phyloP scores from a whole-genome alignment of 1,140 invertebrate genomes.

The Cecropterus lyciades region DNA sequence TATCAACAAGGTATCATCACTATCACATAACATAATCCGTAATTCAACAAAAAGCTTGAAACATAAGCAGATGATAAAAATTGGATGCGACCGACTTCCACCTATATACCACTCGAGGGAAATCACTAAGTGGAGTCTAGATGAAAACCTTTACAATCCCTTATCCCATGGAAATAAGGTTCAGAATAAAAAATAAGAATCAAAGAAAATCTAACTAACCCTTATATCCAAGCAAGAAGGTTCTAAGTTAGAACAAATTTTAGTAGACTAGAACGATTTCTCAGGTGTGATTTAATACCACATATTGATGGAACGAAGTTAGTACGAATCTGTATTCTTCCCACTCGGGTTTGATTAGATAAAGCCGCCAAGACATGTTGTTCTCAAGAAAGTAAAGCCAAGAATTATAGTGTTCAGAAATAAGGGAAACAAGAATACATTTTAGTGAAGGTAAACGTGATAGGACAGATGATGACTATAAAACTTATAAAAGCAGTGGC shows the following conservation, averaged over 20 bases:
- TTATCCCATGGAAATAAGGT: constrained; percentile 14
- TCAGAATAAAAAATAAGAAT: background rate
- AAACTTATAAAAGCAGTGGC: too few species aligned
- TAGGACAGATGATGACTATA: too few species aligned
- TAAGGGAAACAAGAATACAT: too few species aligned
- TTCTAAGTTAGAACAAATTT: constrained; percentile 1
- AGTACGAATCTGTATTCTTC: constrained; percentile 22
- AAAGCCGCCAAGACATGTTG: constrained; percentile 19
- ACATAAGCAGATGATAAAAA: constrained; percentile 59
- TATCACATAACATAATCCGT: background rate
- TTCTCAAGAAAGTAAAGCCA: constrained; percentile 8
- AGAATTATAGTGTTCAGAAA: too few species aligned
- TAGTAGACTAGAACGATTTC: constrained; percentile 15
- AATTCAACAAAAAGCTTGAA: constrained; percentile 13
- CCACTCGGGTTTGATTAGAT: constrained; percentile 11
- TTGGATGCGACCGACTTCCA: constrained; percentile 57
- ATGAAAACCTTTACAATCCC: background rate
- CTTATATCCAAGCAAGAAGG: background rate
- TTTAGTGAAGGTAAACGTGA: too few species aligned
- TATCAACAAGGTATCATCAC: too few species aligned
- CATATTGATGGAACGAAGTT: constrained; percentile 24
- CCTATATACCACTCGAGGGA: constrained; percentile 59
- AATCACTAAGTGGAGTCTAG: constrained; percentile 47
- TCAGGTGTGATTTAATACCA: constrained; percentile 28
- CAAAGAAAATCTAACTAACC: background rate